Base-by-base conservation (phyloP, 2,113 vertebrate genomes). In the Hystrix brachyura region DNA sequence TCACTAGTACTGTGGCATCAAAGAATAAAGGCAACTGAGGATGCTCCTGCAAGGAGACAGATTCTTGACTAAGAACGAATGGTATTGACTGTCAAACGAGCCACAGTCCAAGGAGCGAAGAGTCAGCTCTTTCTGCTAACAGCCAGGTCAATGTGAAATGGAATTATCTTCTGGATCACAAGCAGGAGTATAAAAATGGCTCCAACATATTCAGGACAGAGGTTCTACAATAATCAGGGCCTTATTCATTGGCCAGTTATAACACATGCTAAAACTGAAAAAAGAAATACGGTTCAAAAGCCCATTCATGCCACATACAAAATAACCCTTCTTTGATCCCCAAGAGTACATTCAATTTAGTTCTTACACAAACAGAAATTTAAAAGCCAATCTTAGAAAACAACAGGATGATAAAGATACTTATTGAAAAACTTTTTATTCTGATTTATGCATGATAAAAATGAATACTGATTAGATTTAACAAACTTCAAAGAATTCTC, bases 51-150 rank as follows among this genome's bases (percentile, higher is more conserved):
- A 91, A 71, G 84, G 65, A 94, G 80, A 92, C 51, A 84, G 96
- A 85, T 48, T 91, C 91, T 64, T 84, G 91, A 96, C 91, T 88
- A 96, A 92, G 94, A 96, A 89, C 72, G 87, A 94, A 87, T 46
- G 82, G 92, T 55, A 51, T 53, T 69, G 90, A 76, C 79, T 10
- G 89, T 53, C 74, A 87, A 84, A 81, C 34, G 25, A 87, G 67
- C 43, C 25, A 29, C 3, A 5, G 32, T 46, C 5, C 60, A 32
- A 82, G 62, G 43, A 92, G 34, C 2, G 93, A 43, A 71, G 48
- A 91, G 10, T 96, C 19, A 59, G 18, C 62, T 78, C 83, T 87
- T 78, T 85, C 84, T 87, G 85, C 78, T 83, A 55, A 91, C 94
- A 91, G 89, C 43, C 69, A 87, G 86, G 74, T 90, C 86, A 91